These are phyloP conservation scores for Deroptyus accipitrinus DNA, from an alignment of 2,113 vertebrate genomes.

Conservation along the genomic window DNA sequence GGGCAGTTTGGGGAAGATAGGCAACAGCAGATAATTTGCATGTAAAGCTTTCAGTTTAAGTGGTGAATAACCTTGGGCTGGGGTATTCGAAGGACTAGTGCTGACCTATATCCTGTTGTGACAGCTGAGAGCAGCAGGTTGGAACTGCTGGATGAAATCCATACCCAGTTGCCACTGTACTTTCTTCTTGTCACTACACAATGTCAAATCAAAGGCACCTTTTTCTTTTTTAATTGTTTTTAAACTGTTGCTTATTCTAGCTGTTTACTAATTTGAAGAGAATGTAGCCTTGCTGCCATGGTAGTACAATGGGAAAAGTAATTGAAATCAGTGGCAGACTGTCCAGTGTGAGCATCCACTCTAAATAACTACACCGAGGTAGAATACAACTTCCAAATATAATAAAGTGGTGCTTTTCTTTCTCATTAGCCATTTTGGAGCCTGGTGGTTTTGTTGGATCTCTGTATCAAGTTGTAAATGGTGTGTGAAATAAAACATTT, in stretches of 20 bases:
- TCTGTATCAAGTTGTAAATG: neutral
- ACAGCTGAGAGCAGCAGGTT: slow-evolving; percentile 60
- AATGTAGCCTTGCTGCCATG: neutral
- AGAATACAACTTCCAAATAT: neutral
- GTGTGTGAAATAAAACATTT: slow-evolving; percentile 3
- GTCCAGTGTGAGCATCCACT: neutral
- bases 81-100: neutral
- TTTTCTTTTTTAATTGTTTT: neutral
- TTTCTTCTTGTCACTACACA: slow-evolving; percentile 34
- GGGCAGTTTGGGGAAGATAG: neutral
- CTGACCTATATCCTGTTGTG: slow-evolving; percentile 52
- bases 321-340: neutral
- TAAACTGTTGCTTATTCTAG: neutral
- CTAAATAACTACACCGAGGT: neutral
- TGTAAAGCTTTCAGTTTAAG: neutral
- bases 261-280: neutral
- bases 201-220: slow-evolving; percentile 25
- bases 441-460: neutral
- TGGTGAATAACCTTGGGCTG: slow-evolving; percentile 30
- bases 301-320: neutral
- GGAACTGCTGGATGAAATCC: slow-evolving; percentile 59
- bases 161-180: slow-evolving; percentile 36
- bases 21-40: neutral
- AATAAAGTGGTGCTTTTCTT: neutral
- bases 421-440: neutral